Evolutionary conservation across 2,113 vertebrate species (phyloP).

Genomic region (Macaca fascicularis): T2T-MFA8v1.1 NC_088377.1:103303001-103303500

Average conservation of each 20-base stretch:
- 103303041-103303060: not conserved
- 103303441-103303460: too few relatives aligned
- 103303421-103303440: too few relatives aligned
- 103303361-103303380: too few relatives aligned
- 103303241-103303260: conserved; percentile 36
- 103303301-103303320: conserved; percentile 61
- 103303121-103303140: not conserved
- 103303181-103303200: conserved; percentile 5
- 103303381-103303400: too few relatives aligned
- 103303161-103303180: not conserved
- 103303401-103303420: too few relatives aligned
- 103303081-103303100: not conserved
- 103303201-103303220: conserved; percentile 34
- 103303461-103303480: too few relatives aligned
- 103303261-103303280: conserved; percentile 34
- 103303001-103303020: not conserved
- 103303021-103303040: not conserved
- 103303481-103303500: too few relatives aligned
- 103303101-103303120: conserved; percentile 20
- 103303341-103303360: too few relatives aligned
- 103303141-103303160: conserved; percentile 10
- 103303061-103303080: not conserved
- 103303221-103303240: not conserved
- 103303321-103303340: not conserved
- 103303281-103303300: conserved; percentile 19